Evolutionary conservation across 1,140 invertebrate species (phyloP).

Genomic region (Brachionus paranguensis): DNA sequence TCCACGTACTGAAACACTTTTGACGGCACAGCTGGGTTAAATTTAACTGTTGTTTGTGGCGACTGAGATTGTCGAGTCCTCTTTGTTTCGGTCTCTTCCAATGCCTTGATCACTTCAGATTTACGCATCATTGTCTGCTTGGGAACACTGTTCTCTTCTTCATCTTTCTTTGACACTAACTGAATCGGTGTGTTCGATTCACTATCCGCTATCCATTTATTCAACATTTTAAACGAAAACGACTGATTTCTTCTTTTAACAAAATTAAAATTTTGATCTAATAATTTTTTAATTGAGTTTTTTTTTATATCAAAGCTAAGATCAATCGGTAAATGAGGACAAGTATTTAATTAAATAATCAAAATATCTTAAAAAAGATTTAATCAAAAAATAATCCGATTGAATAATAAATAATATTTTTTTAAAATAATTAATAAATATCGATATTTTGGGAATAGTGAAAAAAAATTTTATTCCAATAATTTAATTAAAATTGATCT

Average conservation of each 20-base stretch:
- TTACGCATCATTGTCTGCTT: neutral
- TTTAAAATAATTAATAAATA: too few relatives aligned
- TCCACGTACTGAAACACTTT: conserved; percentile 36
- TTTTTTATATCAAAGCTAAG: neutral
- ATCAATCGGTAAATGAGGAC: too few relatives aligned
- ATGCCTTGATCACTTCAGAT: conserved; percentile 28
- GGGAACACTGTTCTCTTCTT: conserved; percentile 1
- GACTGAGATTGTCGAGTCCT: neutral
- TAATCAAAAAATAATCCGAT: neutral
- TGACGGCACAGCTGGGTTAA: neutral
- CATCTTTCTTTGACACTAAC: conserved; percentile 24
- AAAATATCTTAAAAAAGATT: too few relatives aligned
- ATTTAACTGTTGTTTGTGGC: neutral
- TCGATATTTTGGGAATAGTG: too few relatives aligned
- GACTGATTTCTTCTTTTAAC: conserved; percentile 29
- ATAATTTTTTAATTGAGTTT: neutral
- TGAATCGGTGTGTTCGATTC: conserved; percentile 13
- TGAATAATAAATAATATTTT: too few relatives aligned
- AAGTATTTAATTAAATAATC: too few relatives aligned
- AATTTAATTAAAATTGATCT: too few relatives aligned
- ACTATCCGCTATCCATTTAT: conserved; percentile 39
- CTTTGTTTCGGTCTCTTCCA: conserved; percentile 14
- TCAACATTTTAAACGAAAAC: conserved; percentile 39
- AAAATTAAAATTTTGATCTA: neutral
- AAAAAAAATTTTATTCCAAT: too few relatives aligned